A percentile compares a stretch with the other conserved stretches of the same genome.
Evolutionary conservation across 2,113 vertebrate species (phyloP).

Genomic region (Menura novaehollandiae): DNA sequence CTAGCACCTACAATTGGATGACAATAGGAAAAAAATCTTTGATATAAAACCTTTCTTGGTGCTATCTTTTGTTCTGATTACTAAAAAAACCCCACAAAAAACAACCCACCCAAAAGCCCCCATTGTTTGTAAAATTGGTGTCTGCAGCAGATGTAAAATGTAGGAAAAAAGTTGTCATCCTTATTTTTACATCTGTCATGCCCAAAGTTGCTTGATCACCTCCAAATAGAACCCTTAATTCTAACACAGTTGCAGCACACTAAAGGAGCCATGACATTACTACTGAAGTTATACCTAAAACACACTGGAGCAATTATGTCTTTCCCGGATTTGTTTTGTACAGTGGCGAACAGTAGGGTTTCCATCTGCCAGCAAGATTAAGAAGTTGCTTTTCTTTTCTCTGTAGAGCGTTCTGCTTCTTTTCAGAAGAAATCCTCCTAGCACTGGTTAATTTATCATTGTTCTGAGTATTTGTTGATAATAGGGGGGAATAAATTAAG

Average conservation of each 20-base stretch:
- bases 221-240: neutral
- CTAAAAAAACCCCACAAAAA: neutral
- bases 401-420: neutral
- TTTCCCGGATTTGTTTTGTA: conserved; percentile 31
- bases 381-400: conserved; percentile 49
- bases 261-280: neutral
- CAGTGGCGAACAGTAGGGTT: conserved; percentile 52
- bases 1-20: neutral
- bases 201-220: neutral
- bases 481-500: conserved; percentile 15
- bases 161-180: neutral
- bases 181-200: neutral
- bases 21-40: neutral
- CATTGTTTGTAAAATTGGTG: neutral
- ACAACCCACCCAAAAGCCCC: neutral
- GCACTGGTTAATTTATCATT: conserved; percentile 46
- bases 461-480: conserved; percentile 23
- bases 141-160: neutral
- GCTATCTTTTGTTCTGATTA: neutral
- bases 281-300: conserved; percentile 44
- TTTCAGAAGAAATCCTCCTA: conserved; percentile 43
- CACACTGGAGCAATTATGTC: conserved; percentile 12
- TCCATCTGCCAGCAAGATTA: conserved; percentile 48
- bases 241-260: neutral
- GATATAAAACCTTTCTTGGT: neutral